phyloP scores from a whole-genome alignment of 2,888 invertebrate genomes.

The Pharmacophagus antenor region DNA sequence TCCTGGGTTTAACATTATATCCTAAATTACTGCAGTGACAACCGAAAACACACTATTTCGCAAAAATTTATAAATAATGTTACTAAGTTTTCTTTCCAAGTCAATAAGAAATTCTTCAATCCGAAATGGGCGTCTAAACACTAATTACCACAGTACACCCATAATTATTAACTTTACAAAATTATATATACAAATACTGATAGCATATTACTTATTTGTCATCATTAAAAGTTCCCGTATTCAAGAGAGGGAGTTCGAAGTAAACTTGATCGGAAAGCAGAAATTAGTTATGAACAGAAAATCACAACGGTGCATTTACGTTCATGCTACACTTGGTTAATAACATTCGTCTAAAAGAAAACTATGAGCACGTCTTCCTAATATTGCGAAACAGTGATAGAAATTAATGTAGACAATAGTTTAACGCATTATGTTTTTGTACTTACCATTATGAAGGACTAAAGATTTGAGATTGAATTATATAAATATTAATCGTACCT shows the following conservation, averaged over 20 bases:
- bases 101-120: background rate
- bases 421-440: background rate
- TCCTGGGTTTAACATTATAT: too few species aligned
- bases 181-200: background rate
- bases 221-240: conserved; percentile 17
- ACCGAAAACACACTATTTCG: too few species aligned
- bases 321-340: conserved; percentile 16
- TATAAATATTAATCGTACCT: too few species aligned
- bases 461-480: too few species aligned
- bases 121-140: background rate
- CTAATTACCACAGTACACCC: background rate
- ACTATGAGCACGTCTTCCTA: background rate
- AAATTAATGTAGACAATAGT: background rate
- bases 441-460: background rate
- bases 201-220: background rate
- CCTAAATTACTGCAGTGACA: too few species aligned
- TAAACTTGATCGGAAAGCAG: conserved; percentile 15
- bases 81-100: too few species aligned
- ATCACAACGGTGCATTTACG: conserved; percentile 16
- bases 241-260: conserved; percentile 4
- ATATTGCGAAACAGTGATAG: background rate
- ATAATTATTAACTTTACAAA: background rate
- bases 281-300: conserved; percentile 26
- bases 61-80: too few species aligned
- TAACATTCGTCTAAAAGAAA: background rate